A percentile compares a stretch with the other conserved stretches of the same genome.
These are phyloP conservation scores for Chinchilla lanigera DNA, from an alignment of 2,113 vertebrate species.

Conservation along the genomic window DNA sequence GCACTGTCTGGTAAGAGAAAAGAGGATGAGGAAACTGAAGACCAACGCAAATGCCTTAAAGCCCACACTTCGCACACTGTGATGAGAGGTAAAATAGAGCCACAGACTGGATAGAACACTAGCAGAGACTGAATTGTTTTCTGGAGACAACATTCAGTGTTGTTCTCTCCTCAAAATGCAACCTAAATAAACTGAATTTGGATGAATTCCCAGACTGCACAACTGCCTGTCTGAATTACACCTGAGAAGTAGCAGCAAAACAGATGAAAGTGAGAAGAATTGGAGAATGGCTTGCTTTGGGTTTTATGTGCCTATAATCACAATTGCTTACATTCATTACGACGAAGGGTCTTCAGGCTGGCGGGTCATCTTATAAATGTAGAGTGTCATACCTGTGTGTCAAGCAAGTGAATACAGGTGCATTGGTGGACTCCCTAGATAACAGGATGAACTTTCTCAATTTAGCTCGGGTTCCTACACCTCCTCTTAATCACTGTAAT, in stretches of 20 bases:
- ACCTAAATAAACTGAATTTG: constrained; percentile 66
- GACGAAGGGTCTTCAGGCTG: constrained; percentile 46
- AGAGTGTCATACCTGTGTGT: constrained; percentile 61
- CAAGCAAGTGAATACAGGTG: constrained; percentile 34
- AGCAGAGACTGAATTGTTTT: constrained; percentile 53
- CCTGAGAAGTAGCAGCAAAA: constrained; percentile 69
- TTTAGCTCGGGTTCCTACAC: not conserved
- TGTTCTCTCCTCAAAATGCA: constrained; percentile 68
- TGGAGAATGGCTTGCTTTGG: constrained; percentile 59
- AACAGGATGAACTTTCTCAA: constrained; percentile 21
- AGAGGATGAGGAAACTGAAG: not conserved
- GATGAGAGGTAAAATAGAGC: constrained; percentile 36
- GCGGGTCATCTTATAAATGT: constrained; percentile 46
- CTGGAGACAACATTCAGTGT: constrained; percentile 49
- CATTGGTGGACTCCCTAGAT: not conserved
- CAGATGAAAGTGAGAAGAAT: constrained; percentile 50
- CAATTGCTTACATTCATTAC: constrained; percentile 50
- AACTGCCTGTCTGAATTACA: constrained; percentile 74
- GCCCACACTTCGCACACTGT: not conserved
- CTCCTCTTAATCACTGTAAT: not conserved
- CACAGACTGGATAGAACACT: not conserved
- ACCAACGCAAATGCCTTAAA: not conserved
- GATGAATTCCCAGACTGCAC: constrained; percentile 70
- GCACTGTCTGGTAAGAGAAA: not conserved
- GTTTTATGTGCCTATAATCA: constrained; percentile 68